Conservation (phyloP, 2,113 vertebrate species). For the Megaceryle maxima region DNA sequence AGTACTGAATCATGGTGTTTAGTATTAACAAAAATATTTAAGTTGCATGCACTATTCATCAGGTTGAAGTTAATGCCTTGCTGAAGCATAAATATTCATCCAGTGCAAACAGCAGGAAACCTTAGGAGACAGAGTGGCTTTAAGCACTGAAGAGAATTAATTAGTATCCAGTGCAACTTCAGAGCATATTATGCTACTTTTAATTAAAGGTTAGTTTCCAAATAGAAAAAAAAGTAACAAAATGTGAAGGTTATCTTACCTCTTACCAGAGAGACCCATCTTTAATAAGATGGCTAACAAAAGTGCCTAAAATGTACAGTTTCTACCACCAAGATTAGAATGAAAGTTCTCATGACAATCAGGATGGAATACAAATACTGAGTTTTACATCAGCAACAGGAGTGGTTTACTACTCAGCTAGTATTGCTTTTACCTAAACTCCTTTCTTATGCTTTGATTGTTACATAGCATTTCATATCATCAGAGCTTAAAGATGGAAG, state of each 20-base stretch:
- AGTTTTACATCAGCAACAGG: not conserved
- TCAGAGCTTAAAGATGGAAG: not conserved
- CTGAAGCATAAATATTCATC: slow-evolving; percentile 60
- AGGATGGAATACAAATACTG: not conserved
- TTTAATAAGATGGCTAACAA: not conserved
- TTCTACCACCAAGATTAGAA: not conserved
- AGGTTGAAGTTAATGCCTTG: slow-evolving; percentile 15
- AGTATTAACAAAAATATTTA: not conserved
- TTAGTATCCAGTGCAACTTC: not conserved
- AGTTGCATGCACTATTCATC: not conserved
- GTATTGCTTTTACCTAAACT: not conserved
- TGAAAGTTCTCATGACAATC: not conserved
- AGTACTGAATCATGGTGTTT: not conserved
- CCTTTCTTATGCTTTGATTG: not conserved
- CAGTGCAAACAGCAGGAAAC: slow-evolving; percentile 15
- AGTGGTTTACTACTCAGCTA: not conserved
- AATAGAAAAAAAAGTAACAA: not conserved
- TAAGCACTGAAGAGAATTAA: not conserved
- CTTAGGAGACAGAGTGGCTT: not conserved
- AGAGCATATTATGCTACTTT: not conserved
- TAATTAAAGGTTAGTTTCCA: slow-evolving; percentile 11
- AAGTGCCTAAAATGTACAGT: not conserved
- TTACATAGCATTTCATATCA: not conserved
- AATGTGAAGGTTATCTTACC: not conserved
- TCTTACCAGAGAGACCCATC: not conserved